A percentile compares a stretch with the other conserved stretches of the same genome.
Conservation (phyloP, 2,113 vertebrate genomes). For the Lates calcarifer region DNA sequence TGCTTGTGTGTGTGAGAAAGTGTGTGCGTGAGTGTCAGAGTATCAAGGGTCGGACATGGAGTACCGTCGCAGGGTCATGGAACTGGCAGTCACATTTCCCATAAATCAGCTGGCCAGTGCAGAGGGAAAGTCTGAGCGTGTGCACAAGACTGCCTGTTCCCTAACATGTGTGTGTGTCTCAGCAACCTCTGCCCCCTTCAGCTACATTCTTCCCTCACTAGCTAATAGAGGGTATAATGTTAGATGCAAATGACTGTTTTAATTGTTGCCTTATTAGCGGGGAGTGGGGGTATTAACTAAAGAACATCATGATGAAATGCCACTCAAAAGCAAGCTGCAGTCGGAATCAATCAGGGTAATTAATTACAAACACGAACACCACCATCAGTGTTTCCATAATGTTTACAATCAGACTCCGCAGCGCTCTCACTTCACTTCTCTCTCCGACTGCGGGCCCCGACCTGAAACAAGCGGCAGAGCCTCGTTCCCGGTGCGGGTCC, state of each 20-base stretch:
- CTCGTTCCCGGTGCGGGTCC: neutral
- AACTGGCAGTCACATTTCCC: conserved; percentile 80
- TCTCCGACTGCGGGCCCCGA: conserved; percentile 22
- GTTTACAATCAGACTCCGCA: conserved; percentile 67
- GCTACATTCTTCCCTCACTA: conserved; percentile 25
- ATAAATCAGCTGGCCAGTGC: conserved; percentile 80
- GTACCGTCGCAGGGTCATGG: conserved; percentile 82
- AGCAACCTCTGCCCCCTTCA: conserved; percentile 52
- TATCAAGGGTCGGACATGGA: conserved; percentile 67
- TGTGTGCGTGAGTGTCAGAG: conserved; percentile 16
- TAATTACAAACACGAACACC: conserved; percentile 72
- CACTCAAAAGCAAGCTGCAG: conserved; percentile 77
- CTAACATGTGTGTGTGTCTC: conserved; percentile 2
- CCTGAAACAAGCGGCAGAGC: neutral
- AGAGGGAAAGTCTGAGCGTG: conserved; percentile 31
- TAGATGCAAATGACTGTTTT: conserved; percentile 82
- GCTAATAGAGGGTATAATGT: conserved; percentile 79
- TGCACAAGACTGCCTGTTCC: neutral
- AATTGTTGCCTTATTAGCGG: conserved; percentile 79
- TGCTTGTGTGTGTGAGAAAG: conserved; percentile 38
- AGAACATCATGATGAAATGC: conserved; percentile 82
- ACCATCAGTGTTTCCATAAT: conserved; percentile 72
- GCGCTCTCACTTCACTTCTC: conserved; percentile 33
- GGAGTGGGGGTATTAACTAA: conserved; percentile 76
- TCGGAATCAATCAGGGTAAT: conserved; percentile 79